Percentiles rank a stretch among this genome's conserved stretches.
Conservation (phyloP, 2,113 vertebrate genomes). For the Istiophorus platypterus region DNA sequence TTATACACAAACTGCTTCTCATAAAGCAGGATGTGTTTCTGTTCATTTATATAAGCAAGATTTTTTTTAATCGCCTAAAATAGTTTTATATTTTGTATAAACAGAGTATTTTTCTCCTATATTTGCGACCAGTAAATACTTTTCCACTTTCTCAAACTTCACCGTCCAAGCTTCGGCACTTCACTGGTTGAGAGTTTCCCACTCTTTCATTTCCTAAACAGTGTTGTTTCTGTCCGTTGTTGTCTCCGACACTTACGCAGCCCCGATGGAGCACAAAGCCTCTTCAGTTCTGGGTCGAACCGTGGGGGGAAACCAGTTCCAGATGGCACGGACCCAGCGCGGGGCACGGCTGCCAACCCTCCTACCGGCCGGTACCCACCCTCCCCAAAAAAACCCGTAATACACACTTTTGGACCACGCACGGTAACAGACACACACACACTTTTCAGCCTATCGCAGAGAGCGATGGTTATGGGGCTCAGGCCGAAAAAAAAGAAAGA, state of each 20-base stretch:
- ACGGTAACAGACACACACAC: constrained; percentile 12
- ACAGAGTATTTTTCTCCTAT: too few species aligned
- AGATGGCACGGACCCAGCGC: constrained; percentile 68
- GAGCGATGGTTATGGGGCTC: constrained; percentile 5
- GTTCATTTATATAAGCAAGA: not conserved
- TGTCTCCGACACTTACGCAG: constrained; percentile 16
- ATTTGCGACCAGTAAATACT: too few species aligned
- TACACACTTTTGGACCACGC: not conserved
- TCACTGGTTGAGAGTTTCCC: not conserved
- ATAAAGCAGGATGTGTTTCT: too few species aligned
- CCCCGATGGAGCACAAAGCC: constrained; percentile 57
- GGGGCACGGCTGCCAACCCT: constrained; percentile 61
- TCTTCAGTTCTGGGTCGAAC: constrained; percentile 57
- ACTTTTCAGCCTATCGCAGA: not conserved
- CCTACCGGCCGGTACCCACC: constrained; percentile 21
- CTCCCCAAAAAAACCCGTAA: not conserved
- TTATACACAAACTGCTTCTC: too few species aligned
- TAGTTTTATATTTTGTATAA: too few species aligned
- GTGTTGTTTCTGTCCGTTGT: constrained; percentile 46
- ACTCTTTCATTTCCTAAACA: not conserved
- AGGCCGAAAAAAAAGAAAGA: too few species aligned
- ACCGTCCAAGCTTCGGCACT: not conserved
- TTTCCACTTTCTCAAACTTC: not conserved
- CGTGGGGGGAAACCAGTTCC: constrained; percentile 57
- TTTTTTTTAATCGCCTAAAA: too few species aligned